Base-by-base conservation (phyloP, 2,888 invertebrate genomes). In the Drosophila cognata region DNA sequence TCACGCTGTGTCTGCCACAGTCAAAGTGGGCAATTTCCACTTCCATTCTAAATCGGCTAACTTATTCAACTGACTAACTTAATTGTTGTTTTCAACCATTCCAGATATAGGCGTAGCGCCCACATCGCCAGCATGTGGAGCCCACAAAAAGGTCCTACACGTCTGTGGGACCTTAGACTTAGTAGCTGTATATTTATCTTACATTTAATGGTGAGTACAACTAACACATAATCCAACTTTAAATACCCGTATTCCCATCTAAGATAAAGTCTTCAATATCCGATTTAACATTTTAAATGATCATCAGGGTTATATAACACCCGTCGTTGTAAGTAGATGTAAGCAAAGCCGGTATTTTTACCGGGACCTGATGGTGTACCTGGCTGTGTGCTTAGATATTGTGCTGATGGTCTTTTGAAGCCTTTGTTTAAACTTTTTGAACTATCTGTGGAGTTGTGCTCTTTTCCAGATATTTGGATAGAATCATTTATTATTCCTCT, bases 61-160 rank as follows among this genome's bases (percentile, higher is more conserved):
- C 35, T 28, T 38, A 56, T 31, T 53, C 0, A 57, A 29, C 16
- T 64, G 3, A 33, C 35, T 29, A 16, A 16, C 2, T 48, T 8
- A 8, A 25, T 59, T 8, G 21, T 55, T 52, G 43, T 31, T 57
- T 71, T 77, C 70, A 64, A 21, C 69, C 13, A 69, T 92, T 84
- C 2, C 89, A 93, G 93, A 91, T 89, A 90, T 85, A 82, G 81
- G 81, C 88, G 84, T 77, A 88, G 84, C 91, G 81, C 79, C 88
- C 85, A 88, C 90, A 90, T 91, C 91, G 90, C 90, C 92, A 92
- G 83, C 80, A 93, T 93, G 93, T 93, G 93, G 93, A 93, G 93
- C 91, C 93, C 93, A 81, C 93, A 93, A 88, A 93, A 93, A 92
- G 93, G 93, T 92, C 93, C 93, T 91, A 93, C 93, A 91, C 90